Conservation (phyloP, 2,113 vertebrate genomes). For the Corythaeola cristata region DNA sequence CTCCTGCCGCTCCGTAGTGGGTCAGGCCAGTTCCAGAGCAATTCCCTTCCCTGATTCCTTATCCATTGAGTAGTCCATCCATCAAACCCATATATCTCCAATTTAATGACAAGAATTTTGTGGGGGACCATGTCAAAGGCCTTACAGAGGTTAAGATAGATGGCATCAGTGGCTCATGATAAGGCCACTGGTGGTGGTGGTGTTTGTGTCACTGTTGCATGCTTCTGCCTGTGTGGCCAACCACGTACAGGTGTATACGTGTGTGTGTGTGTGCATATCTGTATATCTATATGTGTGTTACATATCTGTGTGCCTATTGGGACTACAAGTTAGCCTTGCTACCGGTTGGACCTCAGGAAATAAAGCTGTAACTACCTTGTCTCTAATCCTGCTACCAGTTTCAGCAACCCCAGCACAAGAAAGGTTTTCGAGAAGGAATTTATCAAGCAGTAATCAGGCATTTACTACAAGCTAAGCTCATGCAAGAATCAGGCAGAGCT, state of each 20-base stretch:
- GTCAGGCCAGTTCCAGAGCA: too few species aligned
- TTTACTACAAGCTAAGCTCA: not conserved
- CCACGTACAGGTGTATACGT: too few species aligned
- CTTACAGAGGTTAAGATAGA: not conserved
- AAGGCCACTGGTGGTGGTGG: not conserved
- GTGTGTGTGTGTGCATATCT: not conserved
- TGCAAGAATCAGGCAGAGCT: not conserved
- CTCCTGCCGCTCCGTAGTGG: too few species aligned
- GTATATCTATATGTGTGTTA: not conserved
- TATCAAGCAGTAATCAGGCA: not conserved
- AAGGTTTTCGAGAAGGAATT: not conserved
- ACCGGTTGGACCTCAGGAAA: not conserved
- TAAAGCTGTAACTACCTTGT: not conserved
- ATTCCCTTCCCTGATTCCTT: not conserved
- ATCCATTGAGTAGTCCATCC: not conserved
- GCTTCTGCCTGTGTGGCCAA: not conserved
- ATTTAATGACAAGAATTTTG: not conserved
- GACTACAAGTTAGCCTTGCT: not conserved
- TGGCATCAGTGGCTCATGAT: not conserved
- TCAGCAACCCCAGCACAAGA: not conserved
- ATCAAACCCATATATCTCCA: not conserved
- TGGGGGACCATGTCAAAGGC: not conserved
- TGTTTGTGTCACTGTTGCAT: not conserved
- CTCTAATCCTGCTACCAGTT: not conserved
- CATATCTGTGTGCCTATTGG: not conserved